Percentiles rank a stretch among this genome's conserved stretches.
These are phyloP conservation scores for Paracentrotus lividus DNA, from an alignment of 53 echinoderm and acorn worm species.

Conservation along the genomic window DNA sequence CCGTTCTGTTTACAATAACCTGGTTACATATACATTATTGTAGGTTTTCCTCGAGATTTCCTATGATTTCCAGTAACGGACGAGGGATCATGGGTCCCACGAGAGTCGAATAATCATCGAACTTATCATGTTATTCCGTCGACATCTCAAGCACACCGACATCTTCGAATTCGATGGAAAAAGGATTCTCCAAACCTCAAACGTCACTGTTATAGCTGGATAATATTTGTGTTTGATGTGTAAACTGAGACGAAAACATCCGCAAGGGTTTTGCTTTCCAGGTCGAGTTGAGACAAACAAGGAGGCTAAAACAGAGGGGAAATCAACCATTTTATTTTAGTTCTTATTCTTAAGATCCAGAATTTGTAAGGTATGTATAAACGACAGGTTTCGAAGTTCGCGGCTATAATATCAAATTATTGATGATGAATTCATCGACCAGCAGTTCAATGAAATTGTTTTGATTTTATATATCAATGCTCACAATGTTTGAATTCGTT, in stretches of 20 bases:
- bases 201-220: neutral
- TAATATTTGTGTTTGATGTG: conserved; percentile 11
- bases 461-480: no score
- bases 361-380: neutral
- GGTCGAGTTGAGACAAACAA: conserved; percentile 22
- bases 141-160: neutral
- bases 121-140: neutral
- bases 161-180: neutral
- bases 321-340: no score
- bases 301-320: neutral
- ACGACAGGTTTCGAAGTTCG: no score
- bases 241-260: conserved; percentile 29
- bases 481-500: no score
- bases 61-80: no score
- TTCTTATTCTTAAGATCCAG: no score
- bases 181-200: neutral
- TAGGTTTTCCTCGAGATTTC: neutral
- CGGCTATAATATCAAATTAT: no score
- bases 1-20: neutral
- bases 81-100: neutral
- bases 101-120: neutral
- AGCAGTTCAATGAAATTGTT: no score
- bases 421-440: no score
- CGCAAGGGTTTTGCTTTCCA: conserved; percentile 14
- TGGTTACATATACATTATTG: neutral